phyloP scores from a whole-genome alignment of 2,797 vertebrate genomes.

The Coracias cyanogaster region DNA sequence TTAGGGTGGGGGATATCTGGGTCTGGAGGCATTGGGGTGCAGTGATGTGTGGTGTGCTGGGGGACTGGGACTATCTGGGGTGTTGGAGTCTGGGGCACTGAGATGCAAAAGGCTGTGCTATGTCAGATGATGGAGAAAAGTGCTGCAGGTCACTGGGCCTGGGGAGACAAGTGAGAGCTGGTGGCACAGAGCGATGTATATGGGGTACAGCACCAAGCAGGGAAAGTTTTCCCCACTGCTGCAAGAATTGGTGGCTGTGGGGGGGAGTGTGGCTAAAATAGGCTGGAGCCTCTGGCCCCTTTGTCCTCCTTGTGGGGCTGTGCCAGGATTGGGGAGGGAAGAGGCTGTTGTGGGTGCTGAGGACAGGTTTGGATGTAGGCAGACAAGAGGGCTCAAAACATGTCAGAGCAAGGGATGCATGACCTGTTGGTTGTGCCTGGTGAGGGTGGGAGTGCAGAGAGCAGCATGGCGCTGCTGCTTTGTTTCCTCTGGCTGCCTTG shows the following conservation, averaged over 20 bases:
- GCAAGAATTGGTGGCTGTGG: background rate
- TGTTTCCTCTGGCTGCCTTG: background rate
- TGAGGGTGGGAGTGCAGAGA: background rate
- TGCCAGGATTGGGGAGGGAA: background rate
- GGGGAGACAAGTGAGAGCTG: background rate
- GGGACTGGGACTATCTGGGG: background rate
- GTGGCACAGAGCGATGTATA: background rate
- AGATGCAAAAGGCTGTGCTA: background rate
- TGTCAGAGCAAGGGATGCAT: background rate
- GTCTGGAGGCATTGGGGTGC: background rate
- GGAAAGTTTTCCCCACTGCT: background rate
- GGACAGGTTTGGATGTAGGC: background rate
- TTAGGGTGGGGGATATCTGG: background rate
- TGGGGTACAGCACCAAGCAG: background rate
- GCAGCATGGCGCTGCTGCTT: background rate
- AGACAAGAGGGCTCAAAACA: background rate
- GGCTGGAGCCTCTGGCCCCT: background rate
- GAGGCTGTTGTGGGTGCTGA: background rate
- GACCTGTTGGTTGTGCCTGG: background rate
- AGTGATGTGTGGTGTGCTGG: background rate
- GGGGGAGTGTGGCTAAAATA: background rate
- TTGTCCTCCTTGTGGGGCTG: background rate
- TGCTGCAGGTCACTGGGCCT: background rate
- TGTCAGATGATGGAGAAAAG: background rate
- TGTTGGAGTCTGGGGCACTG: background rate